Base-by-base conservation (phyloP, 2,797 vertebrate species). In the Enteromius mattozi region DNA sequence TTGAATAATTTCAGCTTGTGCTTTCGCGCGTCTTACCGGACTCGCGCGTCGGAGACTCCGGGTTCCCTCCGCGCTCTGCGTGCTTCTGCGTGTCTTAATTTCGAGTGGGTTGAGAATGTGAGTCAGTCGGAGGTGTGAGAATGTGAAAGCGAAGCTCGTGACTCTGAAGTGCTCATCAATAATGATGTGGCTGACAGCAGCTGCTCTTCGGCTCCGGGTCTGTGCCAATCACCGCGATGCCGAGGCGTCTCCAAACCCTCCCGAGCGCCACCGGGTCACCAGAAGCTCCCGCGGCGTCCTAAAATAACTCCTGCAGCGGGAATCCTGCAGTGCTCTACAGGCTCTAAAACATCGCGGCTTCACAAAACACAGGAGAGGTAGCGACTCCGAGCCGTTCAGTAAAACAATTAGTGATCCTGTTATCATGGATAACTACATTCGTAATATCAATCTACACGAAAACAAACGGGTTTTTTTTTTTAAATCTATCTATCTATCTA, bases 221-320 rank as follows among this genome's bases (percentile, higher is more conserved):
- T 24, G 76, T 49, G 83, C 42, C 72, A 40, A 27, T 83, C 72
- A 65, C 80, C n/a, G 65, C 63, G 37, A 40, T 30, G 47, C 63
- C 61, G 66, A n/a, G 21, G 72, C 72, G 81, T 54, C 74, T 47
- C 56, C 24, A 63, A 24, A 82, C 76, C 17, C 61, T 21, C 61
- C 33, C 6, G 47, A 75, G 27, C 24, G 16, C 40, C 45, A 49
- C 17, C 59, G 24, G 19, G 77, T 33, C 21, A 45, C 19, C 27
- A 24, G 68, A 14, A 14, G 37, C 35, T 33, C 33, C 45, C 21
- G 10, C 27, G 6, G 47, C 17, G 71, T 84, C 65, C 54, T 21
- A 78, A 84, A 84, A 84, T 84, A 84, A 84, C 75, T 56, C 35
- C 27, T 40, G 71, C 47, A 5, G 47, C 17, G 61, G 59, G 71